These are phyloP conservation scores for Oppia nitens DNA, from an alignment of 1,140 invertebrate genomes.

Conservation along the genomic window DNA sequence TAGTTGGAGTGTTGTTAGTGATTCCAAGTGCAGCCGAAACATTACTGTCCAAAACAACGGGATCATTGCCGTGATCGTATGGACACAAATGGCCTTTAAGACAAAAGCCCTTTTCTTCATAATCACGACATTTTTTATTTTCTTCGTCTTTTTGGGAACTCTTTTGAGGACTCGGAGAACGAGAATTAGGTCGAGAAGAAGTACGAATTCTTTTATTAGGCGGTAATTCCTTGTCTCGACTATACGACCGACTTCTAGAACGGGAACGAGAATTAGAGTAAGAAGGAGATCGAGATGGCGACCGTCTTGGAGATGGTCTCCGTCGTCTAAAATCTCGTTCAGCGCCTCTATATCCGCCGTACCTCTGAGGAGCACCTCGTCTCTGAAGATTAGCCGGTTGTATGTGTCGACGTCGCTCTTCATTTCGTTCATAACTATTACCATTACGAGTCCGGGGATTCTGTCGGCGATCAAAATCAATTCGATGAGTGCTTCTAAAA, in stretches of 20 bases:
- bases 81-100: constrained; percentile 86
- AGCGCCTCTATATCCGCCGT: not conserved
- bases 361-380: not conserved
- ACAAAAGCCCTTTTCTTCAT: constrained; percentile 72
- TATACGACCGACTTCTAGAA: not conserved
- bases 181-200: not conserved
- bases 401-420: not conserved
- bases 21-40: constrained; percentile 29
- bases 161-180: not conserved
- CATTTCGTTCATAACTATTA: not conserved
- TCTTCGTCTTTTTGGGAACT: not conserved
- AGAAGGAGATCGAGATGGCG: constrained; percentile 20
- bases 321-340: not conserved
- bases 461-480: not conserved
- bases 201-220: not conserved
- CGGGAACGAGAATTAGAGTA: constrained; percentile 16
- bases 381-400: not conserved
- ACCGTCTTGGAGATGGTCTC: not conserved
- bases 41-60: constrained; percentile 60
- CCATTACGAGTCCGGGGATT: not conserved
- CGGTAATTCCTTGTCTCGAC: constrained; percentile 2
- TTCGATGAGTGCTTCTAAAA: not conserved
- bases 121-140: constrained; percentile 32
- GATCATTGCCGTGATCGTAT: constrained; percentile 85
- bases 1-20: constrained; percentile 12